Evolutionary conservation across 2,797 vertebrate genomes (phyloP).

Genomic region (Pitangus sulphuratus): DNA sequence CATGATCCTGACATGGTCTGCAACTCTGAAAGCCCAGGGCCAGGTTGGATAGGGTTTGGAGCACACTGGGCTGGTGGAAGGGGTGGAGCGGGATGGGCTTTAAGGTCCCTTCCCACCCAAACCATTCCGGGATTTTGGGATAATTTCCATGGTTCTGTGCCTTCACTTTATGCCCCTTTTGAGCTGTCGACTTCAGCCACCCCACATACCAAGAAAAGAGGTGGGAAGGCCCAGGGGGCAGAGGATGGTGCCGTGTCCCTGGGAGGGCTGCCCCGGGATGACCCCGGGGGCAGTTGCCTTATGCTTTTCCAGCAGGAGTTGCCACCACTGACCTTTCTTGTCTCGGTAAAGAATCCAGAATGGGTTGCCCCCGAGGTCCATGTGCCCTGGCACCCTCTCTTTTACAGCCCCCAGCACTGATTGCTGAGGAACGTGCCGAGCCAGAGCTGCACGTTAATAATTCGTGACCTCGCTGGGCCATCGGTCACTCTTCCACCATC

Average conservation of each 20-base stretch:
- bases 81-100: not conserved
- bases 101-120: not conserved
- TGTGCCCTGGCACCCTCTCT: fast-evolving
- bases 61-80: not conserved
- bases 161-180: not conserved
- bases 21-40: not conserved
- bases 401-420: not conserved
- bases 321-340: not conserved
- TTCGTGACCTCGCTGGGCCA: not conserved
- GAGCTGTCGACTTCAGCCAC: not conserved
- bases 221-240: not conserved
- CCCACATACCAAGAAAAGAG: fast-evolving
- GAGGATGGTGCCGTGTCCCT: not conserved
- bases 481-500: not conserved
- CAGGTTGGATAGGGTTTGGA: not conserved
- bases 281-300: too few species aligned
- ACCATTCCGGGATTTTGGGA: fast-evolving
- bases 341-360: not conserved
- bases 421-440: not conserved
- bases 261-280: fast-evolving
- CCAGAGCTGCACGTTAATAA: not conserved
- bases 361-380: not conserved
- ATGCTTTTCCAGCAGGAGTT: not conserved
- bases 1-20: not conserved
- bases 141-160: not conserved